Evolutionary conservation across 2,113 vertebrate species (phyloP), one percentile per base, ranked within the genome.

Genomic region (Guaruba guarouba): DNA sequence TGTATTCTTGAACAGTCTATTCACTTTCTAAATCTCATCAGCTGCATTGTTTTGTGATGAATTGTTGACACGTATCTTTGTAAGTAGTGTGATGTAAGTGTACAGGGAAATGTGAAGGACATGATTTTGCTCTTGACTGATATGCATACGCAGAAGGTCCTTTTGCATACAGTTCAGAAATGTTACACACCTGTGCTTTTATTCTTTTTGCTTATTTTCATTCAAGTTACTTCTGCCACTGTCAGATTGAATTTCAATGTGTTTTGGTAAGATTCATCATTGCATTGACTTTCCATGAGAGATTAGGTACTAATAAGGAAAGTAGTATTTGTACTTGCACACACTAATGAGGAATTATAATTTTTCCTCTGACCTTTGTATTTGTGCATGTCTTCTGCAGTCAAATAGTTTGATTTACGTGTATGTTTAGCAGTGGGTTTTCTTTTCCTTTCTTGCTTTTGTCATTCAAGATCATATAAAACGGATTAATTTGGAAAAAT

Each of bases 121-220:
- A 59, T n/a, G 4, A 33, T 9, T 37, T 22, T 20, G 5, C n/a
- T 61, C 52, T 61, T 66, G 48, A 7, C 31, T 74, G 25, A 23
- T 27, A 11, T 35, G 8, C 33, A 35, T 29, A 39, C 13, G 4
- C 57, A 44, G 43, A 63, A 52, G 13, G 4, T 4, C 25, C 20
- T 61, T 78, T 27, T 54, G 17, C 23, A 51, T 24, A 15, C 8
- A 54, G 16, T 49, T 67, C 17, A 43, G 61, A 41, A 74, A 54
- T n/a, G 0, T 48, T 9, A 27, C 17, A 33, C 1, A 28, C 23
- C 12, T 9, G 1, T 62, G 13, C 10, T 48, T 7, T 61, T 33
- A 17, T 33, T 68, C 2, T 66, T 61, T 61, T 54, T 55, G 29
- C 18, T 68, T 43, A 68, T 33, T 59, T 48, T 19, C 13, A 43